Evolutionary conservation across 2,113 vertebrate genomes (phyloP).

Genomic region (Saccopteryx bilineata): DNA sequence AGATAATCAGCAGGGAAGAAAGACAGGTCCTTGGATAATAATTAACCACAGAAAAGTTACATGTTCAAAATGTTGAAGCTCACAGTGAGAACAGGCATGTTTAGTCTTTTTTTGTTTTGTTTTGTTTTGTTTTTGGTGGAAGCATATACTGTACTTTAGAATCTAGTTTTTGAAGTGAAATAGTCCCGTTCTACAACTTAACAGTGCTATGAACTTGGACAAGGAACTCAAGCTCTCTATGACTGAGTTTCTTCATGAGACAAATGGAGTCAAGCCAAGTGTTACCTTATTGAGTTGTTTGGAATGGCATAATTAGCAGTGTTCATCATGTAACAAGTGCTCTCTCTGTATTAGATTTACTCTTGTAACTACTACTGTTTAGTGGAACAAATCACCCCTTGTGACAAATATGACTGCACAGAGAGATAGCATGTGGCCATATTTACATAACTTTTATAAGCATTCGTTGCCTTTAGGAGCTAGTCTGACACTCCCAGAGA

Average conservation of each 20-base stretch:
- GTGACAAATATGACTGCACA: neutral
- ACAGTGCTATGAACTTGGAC: neutral
- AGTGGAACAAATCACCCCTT: neutral
- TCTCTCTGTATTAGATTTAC: neutral
- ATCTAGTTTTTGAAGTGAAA: neutral
- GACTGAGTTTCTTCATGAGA: neutral
- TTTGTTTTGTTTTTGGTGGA: neutral
- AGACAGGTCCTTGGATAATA: neutral
- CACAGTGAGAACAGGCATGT: neutral
- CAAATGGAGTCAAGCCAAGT: neutral
- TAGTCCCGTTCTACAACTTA: neutral
- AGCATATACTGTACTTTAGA: neutral
- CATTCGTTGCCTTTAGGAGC: neutral
- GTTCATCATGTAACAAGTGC: neutral
- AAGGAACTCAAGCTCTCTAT: neutral
- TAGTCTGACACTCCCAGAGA: neutral
- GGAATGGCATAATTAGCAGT: neutral
- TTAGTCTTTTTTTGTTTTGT: neutral
- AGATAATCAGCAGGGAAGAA: neutral
- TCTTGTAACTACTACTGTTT: neutral
- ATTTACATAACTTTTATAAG: neutral
- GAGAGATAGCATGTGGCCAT: neutral
- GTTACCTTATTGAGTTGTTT: neutral
- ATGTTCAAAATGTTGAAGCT: neutral
- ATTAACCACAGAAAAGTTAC: neutral